These are phyloP conservation scores for Drosophila hydei DNA, from an alignment of 1,140 invertebrate genomes.

Conservation along the genomic window DNA sequence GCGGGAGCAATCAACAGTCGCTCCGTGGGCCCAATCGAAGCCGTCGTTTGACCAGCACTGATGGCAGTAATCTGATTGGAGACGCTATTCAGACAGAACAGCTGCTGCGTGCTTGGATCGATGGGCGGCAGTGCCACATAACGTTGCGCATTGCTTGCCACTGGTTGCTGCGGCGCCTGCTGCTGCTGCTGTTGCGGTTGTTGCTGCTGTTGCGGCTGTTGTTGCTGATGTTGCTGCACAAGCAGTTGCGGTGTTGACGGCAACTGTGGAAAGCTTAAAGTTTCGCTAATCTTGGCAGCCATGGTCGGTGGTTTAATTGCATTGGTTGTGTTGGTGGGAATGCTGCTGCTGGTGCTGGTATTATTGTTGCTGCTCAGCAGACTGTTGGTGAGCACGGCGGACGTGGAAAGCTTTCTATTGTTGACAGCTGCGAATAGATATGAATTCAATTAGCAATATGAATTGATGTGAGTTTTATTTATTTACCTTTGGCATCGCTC, in stretches of 20 bases:
- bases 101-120: conserved; percentile 76
- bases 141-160: conserved; percentile 51
- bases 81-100: conserved; percentile 81
- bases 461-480: not conserved
- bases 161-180: conserved; percentile 12
- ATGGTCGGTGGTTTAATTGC: conserved; percentile 65
- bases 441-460: not conserved
- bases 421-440: conserved; percentile 41
- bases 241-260: conserved; percentile 30
- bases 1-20: conserved; percentile 79
- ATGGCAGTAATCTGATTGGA: conserved; percentile 83
- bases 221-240: conserved; percentile 18
- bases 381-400: conserved; percentile 23
- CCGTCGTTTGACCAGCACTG: conserved; percentile 77
- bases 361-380: conserved; percentile 34
- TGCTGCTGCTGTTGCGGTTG: conserved; percentile 44
- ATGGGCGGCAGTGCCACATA: conserved; percentile 82
- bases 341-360: conserved; percentile 21
- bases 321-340: conserved; percentile 37
- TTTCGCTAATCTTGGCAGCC: conserved; percentile 48
- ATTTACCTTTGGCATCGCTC: conserved; percentile 58
- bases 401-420: conserved; percentile 43
- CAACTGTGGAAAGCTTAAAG: conserved; percentile 51
- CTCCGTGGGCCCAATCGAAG: conserved; percentile 79
- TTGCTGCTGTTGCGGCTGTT: conserved; percentile 35